Conservation (phyloP, 2,888 invertebrate genomes). For the Pristionchus entomophagus region DNA sequence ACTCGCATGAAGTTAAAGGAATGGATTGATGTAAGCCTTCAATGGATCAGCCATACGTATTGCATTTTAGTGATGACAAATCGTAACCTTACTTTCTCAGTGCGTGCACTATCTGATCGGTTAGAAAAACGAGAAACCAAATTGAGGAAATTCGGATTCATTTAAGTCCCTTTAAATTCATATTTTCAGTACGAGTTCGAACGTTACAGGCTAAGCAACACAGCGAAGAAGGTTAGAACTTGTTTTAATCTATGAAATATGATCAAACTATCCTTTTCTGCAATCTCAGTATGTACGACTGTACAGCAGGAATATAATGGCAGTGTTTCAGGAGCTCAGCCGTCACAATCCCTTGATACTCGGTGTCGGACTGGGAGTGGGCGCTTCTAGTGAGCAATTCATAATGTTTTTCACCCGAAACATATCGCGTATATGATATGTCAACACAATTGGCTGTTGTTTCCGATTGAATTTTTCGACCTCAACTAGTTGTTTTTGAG, state of each 20-base stretch:
- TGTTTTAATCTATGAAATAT: no score
- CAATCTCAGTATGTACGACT: no score
- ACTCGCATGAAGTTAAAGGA: constrained; percentile 70
- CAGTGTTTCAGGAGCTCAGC: neutral
- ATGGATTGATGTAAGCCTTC: constrained; percentile 68
- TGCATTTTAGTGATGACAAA: neutral
- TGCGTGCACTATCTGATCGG: no score
- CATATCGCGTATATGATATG: neutral
- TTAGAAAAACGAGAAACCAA: no score
- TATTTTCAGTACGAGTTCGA: constrained; percentile 72
- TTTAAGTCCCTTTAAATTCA: neutral
- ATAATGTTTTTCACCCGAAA: neutral
- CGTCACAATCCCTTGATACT: constrained; percentile 72
- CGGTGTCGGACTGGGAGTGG: constrained; percentile 68
- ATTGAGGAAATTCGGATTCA: neutral
- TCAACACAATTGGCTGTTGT: neutral
- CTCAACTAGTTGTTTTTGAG: no score
- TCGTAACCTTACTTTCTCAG: no score
- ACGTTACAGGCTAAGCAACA: constrained; percentile 70
- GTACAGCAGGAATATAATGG: no score
- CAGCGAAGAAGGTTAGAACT: constrained; percentile 72
- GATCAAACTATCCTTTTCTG: no score
- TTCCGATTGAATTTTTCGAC: no score
- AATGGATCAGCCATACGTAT: no score
- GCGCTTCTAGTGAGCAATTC: constrained; percentile 53